Conservation (phyloP, 2,888 invertebrate species). For the Pimpla rufipes region DNA sequence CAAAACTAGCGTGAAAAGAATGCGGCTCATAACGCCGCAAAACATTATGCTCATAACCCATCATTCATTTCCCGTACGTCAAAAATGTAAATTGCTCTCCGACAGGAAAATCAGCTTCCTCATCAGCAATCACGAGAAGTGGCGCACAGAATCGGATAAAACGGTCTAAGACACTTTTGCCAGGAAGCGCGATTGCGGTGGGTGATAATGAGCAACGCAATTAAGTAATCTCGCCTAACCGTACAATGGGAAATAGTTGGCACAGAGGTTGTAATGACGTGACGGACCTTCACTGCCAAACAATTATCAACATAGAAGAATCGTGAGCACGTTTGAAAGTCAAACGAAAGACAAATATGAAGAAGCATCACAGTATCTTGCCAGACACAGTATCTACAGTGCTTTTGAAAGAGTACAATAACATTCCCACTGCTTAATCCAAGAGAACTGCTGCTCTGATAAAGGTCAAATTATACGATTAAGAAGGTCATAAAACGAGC, state of each 20-base stretch:
- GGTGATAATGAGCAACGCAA: conserved; percentile 17
- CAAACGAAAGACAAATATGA: conserved; percentile 13
- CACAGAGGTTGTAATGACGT: background rate
- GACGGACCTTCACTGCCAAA: conserved; percentile 9
- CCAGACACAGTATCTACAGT: background rate
- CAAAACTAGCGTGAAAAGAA: background rate
- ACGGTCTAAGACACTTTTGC: background rate
- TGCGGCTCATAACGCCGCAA: background rate
- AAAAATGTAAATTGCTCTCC: background rate
- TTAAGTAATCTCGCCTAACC: conserved; percentile 11
- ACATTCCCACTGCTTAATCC: background rate
- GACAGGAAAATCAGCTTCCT: background rate
- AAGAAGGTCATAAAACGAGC: background rate
- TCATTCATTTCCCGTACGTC: background rate
- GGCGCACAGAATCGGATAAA: background rate
- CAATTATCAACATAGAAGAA: conserved; percentile 20
- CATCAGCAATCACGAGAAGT: background rate
- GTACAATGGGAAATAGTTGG: background rate
- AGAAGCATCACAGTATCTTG: conserved; percentile 1
- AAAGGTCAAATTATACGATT: conserved; percentile 15
- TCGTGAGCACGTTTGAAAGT: background rate
- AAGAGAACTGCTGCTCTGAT: background rate
- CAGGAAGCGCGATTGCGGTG: background rate
- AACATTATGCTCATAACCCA: background rate
- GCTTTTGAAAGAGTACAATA: background rate